These are phyloP conservation scores for Acridotheres tristis DNA, from an alignment of 2,797 vertebrate species.

Conservation along the genomic window DNA sequence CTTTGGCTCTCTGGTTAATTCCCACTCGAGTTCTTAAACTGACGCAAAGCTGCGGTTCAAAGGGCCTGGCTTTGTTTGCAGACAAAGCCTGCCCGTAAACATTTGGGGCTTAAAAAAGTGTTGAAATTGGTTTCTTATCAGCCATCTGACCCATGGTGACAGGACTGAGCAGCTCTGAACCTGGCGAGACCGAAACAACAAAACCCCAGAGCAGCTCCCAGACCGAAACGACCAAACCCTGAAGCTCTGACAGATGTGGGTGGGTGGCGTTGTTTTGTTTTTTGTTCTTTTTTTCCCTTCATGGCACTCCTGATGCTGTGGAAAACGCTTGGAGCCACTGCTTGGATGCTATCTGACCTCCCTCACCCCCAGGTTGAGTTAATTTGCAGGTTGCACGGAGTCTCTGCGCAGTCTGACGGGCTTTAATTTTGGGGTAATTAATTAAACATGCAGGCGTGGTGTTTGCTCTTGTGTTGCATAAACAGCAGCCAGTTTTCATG, in stretches of 20 bases:
- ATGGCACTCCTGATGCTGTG: background rate
- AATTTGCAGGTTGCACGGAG: background rate
- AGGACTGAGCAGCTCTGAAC: background rate
- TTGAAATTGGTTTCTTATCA: constrained; percentile 32
- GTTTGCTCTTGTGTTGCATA: background rate
- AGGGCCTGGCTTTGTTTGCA: background rate
- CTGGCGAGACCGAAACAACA: background rate
- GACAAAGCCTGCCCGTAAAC: background rate
- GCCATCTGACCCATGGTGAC: background rate
- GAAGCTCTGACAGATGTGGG: background rate
- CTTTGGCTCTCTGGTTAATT: background rate
- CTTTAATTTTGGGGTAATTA: constrained; percentile 29
- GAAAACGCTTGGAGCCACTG: background rate
- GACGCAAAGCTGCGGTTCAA: background rate
- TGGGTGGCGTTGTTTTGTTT: background rate
- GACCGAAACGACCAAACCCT: background rate
- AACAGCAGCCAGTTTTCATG: constrained; percentile 1
- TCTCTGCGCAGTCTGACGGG: background rate
- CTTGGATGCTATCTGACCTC: constrained; percentile 5
- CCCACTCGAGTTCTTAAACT: background rate
- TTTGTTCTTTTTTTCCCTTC: background rate
- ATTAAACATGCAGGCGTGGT: constrained; percentile 5
- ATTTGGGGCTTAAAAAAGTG: background rate
- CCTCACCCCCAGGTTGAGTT: background rate
- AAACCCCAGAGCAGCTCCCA: accelerated